These are phyloP conservation scores for Chascanopsetta lugubris DNA, from an alignment of 2,113 vertebrate species.

Conservation along the genomic window DNA sequence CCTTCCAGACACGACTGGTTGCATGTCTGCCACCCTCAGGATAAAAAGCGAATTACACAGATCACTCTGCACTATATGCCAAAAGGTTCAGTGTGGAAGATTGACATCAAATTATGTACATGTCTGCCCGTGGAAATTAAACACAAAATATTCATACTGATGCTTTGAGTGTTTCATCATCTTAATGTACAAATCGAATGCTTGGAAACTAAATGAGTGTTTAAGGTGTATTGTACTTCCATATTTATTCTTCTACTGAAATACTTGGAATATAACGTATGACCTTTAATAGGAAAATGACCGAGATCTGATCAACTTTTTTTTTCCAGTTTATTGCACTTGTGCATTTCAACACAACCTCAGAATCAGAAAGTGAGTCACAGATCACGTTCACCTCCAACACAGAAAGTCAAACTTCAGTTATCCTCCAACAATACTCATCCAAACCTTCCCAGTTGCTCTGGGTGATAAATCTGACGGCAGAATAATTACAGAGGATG, in stretches of 20 bases:
- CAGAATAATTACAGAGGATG: not conserved
- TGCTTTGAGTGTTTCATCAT: too few species aligned
- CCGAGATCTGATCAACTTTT: not conserved
- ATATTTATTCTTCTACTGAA: too few species aligned
- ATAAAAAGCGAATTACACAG: not conserved
- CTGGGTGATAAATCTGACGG: too few species aligned
- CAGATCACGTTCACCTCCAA: not conserved
- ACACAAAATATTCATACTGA: too few species aligned
- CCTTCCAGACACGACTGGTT: not conserved
- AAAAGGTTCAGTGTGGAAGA: too few species aligned
- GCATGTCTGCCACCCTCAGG: constrained; percentile 5
- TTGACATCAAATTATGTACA: too few species aligned
- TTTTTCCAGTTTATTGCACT: not conserved
- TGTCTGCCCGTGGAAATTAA: too few species aligned
- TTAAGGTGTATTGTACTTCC: too few species aligned
- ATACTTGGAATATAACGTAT: not conserved
- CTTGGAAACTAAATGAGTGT: too few species aligned
- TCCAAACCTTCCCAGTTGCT: not conserved
- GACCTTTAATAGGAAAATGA: not conserved
- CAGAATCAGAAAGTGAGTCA: not conserved
- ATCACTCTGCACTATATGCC: too few species aligned
- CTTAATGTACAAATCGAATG: too few species aligned
- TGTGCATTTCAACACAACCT: not conserved
- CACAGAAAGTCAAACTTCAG: too few species aligned
- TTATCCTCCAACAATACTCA: not conserved